phyloP scores from a whole-genome alignment of 2,797 vertebrate genomes.

The Neosilurus mollespiculum region DNA sequence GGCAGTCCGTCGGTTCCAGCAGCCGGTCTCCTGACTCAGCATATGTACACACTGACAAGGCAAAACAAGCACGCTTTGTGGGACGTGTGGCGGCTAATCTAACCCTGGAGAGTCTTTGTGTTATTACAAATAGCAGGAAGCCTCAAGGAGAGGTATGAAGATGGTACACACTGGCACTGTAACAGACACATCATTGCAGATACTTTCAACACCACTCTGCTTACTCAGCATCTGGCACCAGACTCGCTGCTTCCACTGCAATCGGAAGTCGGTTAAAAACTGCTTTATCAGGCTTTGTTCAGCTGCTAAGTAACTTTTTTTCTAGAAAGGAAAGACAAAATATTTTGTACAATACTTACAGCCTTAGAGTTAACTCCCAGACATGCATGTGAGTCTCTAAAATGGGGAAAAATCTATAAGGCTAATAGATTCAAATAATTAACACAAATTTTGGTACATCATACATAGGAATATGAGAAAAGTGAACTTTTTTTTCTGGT shows the following conservation, averaged over 20 bases:
- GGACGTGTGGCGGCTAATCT: neutral
- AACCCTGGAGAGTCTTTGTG: no score
- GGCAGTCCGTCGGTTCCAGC: neutral
- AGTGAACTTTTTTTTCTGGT: no score
- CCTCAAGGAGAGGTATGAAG: neutral
- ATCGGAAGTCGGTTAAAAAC: neutral
- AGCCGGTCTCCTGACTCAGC: neutral
- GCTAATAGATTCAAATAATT: neutral
- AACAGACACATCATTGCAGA: neutral
- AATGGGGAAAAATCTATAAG: neutral
- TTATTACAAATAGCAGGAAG: neutral
- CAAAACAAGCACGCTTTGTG: neutral
- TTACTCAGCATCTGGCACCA: slow-evolving; percentile 13
- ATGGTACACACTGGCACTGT: slow-evolving; percentile 1
- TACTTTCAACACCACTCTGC: neutral
- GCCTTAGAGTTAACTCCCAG: neutral
- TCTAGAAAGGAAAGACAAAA: neutral
- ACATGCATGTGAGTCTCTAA: neutral
- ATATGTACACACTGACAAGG: neutral
- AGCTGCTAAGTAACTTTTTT: neutral
- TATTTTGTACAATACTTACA: neutral
- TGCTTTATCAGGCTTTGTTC: neutral
- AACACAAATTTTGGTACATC: neutral
- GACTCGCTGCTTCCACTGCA: neutral
- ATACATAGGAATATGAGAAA: no score